A percentile compares a stretch with the other conserved stretches of the same genome.
Evolutionary conservation across 2,113 vertebrate genomes (phyloP).

Genomic region (Bambusicola thoracicus): DNA sequence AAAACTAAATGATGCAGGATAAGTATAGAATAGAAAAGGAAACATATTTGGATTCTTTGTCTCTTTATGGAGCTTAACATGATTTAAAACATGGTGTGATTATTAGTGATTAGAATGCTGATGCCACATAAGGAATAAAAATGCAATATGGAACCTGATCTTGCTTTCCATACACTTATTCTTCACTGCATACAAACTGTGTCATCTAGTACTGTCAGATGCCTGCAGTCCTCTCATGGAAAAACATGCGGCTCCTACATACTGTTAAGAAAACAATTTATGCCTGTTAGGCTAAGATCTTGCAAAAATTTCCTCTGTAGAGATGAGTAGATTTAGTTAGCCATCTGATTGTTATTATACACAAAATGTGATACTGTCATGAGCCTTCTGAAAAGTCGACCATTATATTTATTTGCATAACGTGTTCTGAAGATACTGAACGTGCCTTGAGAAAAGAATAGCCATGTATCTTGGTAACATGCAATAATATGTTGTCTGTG

Average conservation of each 20-base stretch:
- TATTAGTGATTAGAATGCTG: neutral
- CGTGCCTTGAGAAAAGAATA: neutral
- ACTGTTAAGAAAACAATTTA: neutral
- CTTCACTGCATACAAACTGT: neutral
- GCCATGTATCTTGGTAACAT: neutral
- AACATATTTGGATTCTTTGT: neutral
- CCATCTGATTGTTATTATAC: neutral
- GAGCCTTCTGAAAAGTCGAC: neutral
- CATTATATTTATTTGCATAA: neutral
- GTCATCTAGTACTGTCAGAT: neutral
- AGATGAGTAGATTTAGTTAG: slow-evolving; percentile 1
- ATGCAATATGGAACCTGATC: neutral
- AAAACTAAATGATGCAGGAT: neutral
- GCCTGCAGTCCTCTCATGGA: neutral
- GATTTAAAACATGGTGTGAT: neutral
- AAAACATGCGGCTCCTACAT: neutral
- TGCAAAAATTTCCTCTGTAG: neutral
- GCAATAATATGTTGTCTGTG: neutral
- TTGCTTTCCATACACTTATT: neutral
- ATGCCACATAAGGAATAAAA: neutral
- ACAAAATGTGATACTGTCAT: neutral
- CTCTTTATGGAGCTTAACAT: neutral
- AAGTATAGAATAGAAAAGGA: neutral
- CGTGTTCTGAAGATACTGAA: neutral
- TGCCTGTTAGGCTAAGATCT: slow-evolving; percentile 1